phyloP scores from a whole-genome alignment of 2,797 vertebrate genomes.

The Sternotherus odoratus region DNA sequence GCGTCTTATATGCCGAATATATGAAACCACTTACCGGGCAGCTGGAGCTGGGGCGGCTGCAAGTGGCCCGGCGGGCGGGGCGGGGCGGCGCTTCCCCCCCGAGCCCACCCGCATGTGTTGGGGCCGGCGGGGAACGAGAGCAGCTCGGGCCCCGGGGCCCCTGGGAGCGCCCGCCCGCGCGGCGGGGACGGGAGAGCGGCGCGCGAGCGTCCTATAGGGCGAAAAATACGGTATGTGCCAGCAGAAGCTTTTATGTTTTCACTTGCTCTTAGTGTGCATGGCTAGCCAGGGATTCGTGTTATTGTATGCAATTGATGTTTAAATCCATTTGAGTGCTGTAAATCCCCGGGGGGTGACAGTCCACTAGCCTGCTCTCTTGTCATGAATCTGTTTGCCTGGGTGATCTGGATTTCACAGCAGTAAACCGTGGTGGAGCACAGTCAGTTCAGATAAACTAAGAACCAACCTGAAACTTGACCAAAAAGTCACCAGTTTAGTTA shows the following conservation, averaged over 20 bases:
- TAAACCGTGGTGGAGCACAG: neutral
- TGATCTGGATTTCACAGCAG: neutral
- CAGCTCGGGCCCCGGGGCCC: too few species aligned
- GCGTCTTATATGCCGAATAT: too few species aligned
- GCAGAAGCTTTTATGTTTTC: neutral
- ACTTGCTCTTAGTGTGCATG: neutral
- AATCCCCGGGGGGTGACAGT: neutral
- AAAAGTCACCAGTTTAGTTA: neutral
- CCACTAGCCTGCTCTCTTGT: rapidly evolving
- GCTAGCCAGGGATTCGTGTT: neutral
- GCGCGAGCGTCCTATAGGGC: too few species aligned
- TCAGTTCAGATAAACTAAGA: neutral
- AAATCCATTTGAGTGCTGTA: neutral
- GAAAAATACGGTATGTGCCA: too few species aligned
- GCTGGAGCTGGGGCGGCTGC: too few species aligned
- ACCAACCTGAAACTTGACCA: neutral
- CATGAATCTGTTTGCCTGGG: neutral
- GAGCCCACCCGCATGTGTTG: too few species aligned
- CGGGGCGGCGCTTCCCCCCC: too few species aligned
- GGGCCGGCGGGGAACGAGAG: too few species aligned
- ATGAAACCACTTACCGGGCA: too few species aligned
- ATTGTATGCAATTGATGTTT: neutral
- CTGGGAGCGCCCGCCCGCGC: too few species aligned
- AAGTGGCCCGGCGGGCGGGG: too few species aligned
- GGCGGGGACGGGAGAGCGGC: too few species aligned